phyloP scores from a whole-genome alignment of 2,888 invertebrate genomes.

The Zonitis immaculata region DNA sequence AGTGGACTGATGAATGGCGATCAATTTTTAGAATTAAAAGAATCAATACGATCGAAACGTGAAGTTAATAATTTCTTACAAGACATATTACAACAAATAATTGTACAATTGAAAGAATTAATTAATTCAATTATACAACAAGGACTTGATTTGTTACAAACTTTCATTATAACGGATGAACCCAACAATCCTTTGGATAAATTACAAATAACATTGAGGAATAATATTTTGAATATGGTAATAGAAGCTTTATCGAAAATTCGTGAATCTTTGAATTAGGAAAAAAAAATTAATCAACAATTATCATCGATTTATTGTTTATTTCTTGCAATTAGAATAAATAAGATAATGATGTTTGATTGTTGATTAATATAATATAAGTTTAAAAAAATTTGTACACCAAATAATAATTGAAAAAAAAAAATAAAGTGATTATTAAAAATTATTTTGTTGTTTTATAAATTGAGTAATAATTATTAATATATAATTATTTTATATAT shows the following conservation, averaged over 20 bases:
- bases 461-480: not conserved
- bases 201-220: not conserved
- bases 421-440: not conserved
- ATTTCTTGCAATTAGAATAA: not conserved
- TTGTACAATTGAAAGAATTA: too few species aligned
- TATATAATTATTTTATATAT: not conserved
- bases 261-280: too few species aligned
- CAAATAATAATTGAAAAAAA: not conserved
- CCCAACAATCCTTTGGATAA: not conserved
- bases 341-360: not conserved
- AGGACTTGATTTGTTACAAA: not conserved
- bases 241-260: too few species aligned
- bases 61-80: too few species aligned
- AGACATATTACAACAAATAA: too few species aligned
- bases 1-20: not conserved
- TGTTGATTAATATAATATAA: not conserved
- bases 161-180: not conserved
- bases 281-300: too few species aligned
- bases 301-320: too few species aligned
- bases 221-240: not conserved
- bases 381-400: not conserved
- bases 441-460: not conserved
- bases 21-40: not conserved
- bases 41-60: not conserved
- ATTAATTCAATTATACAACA: not conserved